These are phyloP conservation scores for Himantopus leucocephalus DNA, from an alignment of 2,113 vertebrate genomes.

Conservation along the genomic window DNA sequence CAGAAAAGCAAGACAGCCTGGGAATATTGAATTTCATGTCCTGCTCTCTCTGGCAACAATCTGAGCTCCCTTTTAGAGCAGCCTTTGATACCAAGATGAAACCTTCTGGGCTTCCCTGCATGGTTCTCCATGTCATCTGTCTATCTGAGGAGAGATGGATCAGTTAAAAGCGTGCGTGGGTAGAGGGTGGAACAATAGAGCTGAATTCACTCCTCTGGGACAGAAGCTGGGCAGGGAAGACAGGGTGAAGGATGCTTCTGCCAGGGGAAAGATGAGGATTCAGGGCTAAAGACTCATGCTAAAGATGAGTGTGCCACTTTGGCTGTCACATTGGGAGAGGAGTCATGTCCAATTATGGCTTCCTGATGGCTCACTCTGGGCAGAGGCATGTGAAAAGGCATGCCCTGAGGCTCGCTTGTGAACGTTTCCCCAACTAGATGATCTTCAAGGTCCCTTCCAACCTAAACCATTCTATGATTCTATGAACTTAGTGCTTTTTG, in stretches of 20 bases:
- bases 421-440: neutral
- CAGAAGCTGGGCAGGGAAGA: neutral
- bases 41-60: neutral
- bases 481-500: neutral
- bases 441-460: too few relatives aligned
- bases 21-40: neutral
- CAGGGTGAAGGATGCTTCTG: neutral
- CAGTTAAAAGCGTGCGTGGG: too few relatives aligned
- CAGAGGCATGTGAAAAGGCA: neutral
- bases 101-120: neutral
- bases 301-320: neutral
- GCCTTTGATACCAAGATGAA: neutral
- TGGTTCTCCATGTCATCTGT: neutral
- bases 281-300: neutral
- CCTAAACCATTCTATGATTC: too few relatives aligned
- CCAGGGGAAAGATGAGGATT: accelerated
- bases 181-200: too few relatives aligned
- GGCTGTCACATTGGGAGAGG: neutral
- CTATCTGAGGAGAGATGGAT: too few relatives aligned
- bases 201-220: too few relatives aligned
- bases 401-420: neutral
- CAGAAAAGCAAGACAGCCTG: neutral
- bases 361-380: neutral
- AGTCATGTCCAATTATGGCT: neutral
- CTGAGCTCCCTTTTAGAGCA: neutral